Evolutionary conservation across 2,113 vertebrate genomes (phyloP), one percentile per base, ranked within the genome.

Genomic region (Rostratula benghalensis): DNA sequence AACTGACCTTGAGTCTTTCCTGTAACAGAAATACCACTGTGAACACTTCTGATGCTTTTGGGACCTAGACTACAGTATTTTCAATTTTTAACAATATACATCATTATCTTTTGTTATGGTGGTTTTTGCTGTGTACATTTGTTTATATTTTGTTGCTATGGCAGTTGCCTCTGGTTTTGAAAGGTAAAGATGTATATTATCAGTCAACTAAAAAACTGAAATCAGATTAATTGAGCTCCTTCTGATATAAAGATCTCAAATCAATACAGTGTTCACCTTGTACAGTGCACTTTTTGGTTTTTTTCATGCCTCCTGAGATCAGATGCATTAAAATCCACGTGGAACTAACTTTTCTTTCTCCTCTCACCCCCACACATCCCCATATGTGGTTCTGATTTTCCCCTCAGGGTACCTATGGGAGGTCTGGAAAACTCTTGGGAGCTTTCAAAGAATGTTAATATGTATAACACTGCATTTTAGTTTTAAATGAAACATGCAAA

Each of bases 341-440:
- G 93, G 87, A 83, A 46, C 35, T 61, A 80, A 83, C 81, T 69
- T 90, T 85, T 89, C 90, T 95, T 92, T 90, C 86, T 92, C 67
- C 87, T 92, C 89, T 94, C 89, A 93, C 93, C 96, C 94, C 95
- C 95, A 93, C 95, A 92, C 90, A 93, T 93, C 89, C 91, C 94
- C 93, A 95, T 95, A 95, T 95, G 95, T 94, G 84, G 88, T 86
- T 95, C 91, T 95, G 84, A 89, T 86, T 96, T 95, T 97, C 94
- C 92, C 95, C 89, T 96, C 93, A 96, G 89, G 87, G 96, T 77
- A 93, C 81, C 90, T 83, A 96, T 92, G 92, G 91, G 78, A 97
- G 91, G 91, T 93, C 93, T 94, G 90, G 77, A 95, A 93, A 95
- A 95, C 93, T 80, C 90, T 95, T 71, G 64, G 84, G 83, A 93